A percentile compares a stretch with the other conserved stretches of the same genome.
Evolutionary conservation across 2,888 invertebrate genomes (phyloP).

Genomic region (Aphelenchoides bicaudatus): DNA sequence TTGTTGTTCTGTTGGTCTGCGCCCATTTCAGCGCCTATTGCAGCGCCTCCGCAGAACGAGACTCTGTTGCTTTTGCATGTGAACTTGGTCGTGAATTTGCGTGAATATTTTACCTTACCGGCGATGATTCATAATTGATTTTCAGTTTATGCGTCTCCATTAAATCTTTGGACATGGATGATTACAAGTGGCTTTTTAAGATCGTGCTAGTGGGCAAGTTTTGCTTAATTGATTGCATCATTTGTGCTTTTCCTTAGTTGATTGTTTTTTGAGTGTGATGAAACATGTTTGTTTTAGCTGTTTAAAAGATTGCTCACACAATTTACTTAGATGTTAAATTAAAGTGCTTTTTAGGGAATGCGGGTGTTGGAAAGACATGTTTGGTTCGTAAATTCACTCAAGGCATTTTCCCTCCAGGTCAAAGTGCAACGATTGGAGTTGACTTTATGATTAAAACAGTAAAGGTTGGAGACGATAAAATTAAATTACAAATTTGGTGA

Average conservation of each 20-base stretch:
- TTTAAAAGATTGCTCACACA: background rate
- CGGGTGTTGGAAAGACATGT: conserved; percentile 96
- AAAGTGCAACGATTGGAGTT: conserved; percentile 95
- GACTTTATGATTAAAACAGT: conserved; percentile 99
- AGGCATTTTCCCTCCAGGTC: conserved; percentile 94
- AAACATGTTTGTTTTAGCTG: background rate
- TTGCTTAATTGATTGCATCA: conserved; percentile 71
- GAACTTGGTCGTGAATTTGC: too few relatives aligned
- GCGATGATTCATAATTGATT: too few relatives aligned
- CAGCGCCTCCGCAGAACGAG: too few relatives aligned
- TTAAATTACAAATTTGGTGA: conserved; percentile 93
- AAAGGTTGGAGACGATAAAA: conserved; percentile 72
- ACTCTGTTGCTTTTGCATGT: too few relatives aligned
- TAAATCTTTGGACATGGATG: too few relatives aligned
- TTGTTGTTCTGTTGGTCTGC: too few relatives aligned
- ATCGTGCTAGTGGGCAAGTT: conserved; percentile 96
- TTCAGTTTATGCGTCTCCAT: too few relatives aligned
- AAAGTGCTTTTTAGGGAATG: conserved; percentile 67
- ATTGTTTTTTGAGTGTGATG: too few relatives aligned
- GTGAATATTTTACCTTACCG: too few relatives aligned
- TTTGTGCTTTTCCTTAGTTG: too few relatives aligned
- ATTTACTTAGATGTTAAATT: background rate
- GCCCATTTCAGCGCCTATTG: too few relatives aligned
- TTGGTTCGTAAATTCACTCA: conserved; percentile 91
- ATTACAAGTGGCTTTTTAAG: conserved; percentile 98